Base-by-base conservation (phyloP, 2,113 vertebrate genomes). In the Haemorhous mexicanus region DNA sequence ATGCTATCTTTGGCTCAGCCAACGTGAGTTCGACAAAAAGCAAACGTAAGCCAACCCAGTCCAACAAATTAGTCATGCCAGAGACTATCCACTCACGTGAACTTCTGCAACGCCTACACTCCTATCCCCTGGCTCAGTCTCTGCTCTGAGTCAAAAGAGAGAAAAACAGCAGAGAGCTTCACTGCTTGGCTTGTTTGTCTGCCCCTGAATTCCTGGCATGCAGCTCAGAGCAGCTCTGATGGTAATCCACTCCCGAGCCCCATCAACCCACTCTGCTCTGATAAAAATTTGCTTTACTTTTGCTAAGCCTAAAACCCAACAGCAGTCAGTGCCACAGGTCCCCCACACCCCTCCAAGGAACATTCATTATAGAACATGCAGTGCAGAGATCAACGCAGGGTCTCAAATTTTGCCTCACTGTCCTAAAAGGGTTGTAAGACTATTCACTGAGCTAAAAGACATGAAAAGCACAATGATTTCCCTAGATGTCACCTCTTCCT, bases 41-140 rank as follows among this genome's bases (percentile, higher is more conserved):
- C 87, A 96, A 95, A 93, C 41, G 17, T 8, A 80, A 92, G 44
- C 41, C 79, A 86, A 67, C 23, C 20, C 61, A n/a, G 66, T 94
- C 85, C 79, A 93, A 94, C 46, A 90, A 90, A 95, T 93, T 94
- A 95, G 41, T 91, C 79, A 70, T 18, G 77, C 89, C 84, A 97
- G 73, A 92, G 86, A 91, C 72, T 66, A 90, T 91, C 69, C 67
- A 81, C 68, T 89, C 93, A 94, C 68, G 83, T 93, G 96, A 93
- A 86, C 90, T 72, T 94, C 64, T 94, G 76, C 88, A 84, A 90
- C 7, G 64, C 87, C 94, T 78, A 90, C 85, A 56, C 76, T 80
- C 72, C 83, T 41, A 63, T 90, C 63, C 85, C 56, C 79, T 88
- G 79, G 85, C 87, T 85, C 75, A 47, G 47, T 21, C 68, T 49